Evolutionary conservation across 2,113 vertebrate genomes (phyloP).

Genomic region (Rhizomys pruinosus): DNA sequence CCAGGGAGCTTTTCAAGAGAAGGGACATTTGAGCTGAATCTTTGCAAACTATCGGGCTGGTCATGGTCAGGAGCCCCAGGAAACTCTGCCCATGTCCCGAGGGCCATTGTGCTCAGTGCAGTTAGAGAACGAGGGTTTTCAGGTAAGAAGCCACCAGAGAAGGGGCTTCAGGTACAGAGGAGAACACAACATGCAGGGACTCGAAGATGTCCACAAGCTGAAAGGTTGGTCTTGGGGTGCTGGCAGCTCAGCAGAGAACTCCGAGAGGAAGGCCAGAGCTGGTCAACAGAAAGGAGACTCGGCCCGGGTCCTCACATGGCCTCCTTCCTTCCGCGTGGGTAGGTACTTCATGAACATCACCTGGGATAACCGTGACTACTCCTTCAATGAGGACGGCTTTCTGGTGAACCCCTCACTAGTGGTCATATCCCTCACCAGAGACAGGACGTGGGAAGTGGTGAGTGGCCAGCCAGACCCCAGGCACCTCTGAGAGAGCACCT

Average conservation of each 20-base stretch:
- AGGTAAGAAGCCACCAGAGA: neutral
- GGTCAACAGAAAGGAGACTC: neutral
- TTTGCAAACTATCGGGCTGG: neutral
- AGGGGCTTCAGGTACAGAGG: neutral
- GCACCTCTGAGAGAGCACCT: neutral
- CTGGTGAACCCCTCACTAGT: conserved; percentile 95
- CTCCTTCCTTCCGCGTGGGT: conserved; percentile 34
- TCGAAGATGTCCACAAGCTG: neutral
- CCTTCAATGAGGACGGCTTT: conserved; percentile 95
- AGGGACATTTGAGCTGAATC: neutral
- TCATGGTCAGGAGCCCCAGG: neutral
- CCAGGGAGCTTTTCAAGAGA: neutral
- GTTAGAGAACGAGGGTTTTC: neutral
- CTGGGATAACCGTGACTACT: conserved; percentile 94
- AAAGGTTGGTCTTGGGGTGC: neutral
- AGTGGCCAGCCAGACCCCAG: conserved; percentile 74
- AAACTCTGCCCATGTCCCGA: neutral
- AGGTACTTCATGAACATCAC: conserved; percentile 98
- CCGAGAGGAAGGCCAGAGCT: neutral
- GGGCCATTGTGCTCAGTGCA: neutral
- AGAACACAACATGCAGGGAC: neutral
- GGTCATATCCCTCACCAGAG: conserved; percentile 94
- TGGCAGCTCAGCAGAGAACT: neutral
- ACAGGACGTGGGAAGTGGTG: conserved; percentile 97
- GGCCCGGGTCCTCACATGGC: neutral